Evolutionary conservation across 2,797 vertebrate species (phyloP).

Genomic region (Pipistrellus nathusii): DNA sequence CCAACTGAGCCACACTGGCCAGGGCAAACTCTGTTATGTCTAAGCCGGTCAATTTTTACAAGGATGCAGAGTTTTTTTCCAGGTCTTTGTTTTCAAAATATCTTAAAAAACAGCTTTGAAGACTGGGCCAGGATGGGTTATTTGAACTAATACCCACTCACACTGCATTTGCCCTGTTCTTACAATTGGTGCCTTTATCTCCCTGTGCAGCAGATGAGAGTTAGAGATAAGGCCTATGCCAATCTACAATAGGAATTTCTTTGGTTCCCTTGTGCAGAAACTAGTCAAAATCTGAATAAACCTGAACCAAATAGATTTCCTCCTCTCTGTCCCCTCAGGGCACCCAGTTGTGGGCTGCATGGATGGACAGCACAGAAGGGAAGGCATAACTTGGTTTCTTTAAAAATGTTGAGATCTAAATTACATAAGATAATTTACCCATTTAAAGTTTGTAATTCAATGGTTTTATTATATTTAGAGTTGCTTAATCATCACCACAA

Average conservation of each 20-base stretch:
- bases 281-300: neutral
- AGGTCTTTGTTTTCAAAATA: neutral
- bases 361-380: no score
- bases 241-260: neutral
- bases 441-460: neutral
- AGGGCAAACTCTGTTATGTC: neutral
- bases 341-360: accelerated
- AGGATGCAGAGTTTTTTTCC: neutral
- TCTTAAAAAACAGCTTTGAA: neutral
- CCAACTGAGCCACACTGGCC: neutral
- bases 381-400: neutral
- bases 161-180: neutral
- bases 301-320: neutral
- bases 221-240: neutral
- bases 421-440: neutral
- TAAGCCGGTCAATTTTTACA: constrained; percentile 34
- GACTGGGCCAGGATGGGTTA: neutral
- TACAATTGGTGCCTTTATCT: neutral
- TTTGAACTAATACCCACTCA: neutral
- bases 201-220: neutral
- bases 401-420: neutral
- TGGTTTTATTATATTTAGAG: neutral
- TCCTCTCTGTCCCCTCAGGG: neutral
- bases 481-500: neutral
- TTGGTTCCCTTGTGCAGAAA: neutral